Evolutionary conservation across 2,113 vertebrate species (phyloP).

Genomic region (Sigmodon hispidus): DNA sequence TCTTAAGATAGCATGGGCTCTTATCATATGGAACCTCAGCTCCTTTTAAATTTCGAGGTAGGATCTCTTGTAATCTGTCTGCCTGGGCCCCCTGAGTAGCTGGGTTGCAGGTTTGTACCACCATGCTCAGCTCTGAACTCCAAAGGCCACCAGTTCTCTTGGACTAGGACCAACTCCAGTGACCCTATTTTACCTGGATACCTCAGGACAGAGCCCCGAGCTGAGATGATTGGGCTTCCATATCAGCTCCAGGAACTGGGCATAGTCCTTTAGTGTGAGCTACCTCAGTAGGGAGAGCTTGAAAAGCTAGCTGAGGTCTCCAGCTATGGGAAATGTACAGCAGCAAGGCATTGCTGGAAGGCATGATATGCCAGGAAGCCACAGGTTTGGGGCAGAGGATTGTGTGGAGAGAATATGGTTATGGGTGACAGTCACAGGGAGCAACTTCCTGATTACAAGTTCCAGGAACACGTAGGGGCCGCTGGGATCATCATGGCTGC

Average conservation of each 20-base stretch:
- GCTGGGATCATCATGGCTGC: background rate
- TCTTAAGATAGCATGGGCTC: background rate
- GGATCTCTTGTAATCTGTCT: background rate
- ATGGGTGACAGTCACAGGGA: background rate
- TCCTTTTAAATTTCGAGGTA: background rate
- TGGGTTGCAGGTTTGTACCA: background rate
- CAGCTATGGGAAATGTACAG: rapidly evolving
- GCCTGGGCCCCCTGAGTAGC: background rate
- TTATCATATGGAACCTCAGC: background rate
- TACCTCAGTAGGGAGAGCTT: background rate
- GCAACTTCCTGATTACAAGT: background rate
- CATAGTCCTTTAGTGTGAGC: background rate
- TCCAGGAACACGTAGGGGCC: background rate
- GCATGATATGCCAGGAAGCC: background rate
- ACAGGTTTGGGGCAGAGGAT: background rate
- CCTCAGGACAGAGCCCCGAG: background rate
- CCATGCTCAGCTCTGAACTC: background rate
- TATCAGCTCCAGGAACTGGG: background rate
- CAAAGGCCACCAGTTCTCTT: background rate
- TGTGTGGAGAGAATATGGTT: background rate
- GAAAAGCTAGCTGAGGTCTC: background rate
- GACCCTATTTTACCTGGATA: background rate
- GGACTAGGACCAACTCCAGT: background rate
- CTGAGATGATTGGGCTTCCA: background rate
- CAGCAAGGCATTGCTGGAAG: background rate